Evolutionary conservation across 2,888 invertebrate genomes (phyloP), one percentile per base, ranked within the genome.

Genomic region (Augochlorella aurata): DNA sequence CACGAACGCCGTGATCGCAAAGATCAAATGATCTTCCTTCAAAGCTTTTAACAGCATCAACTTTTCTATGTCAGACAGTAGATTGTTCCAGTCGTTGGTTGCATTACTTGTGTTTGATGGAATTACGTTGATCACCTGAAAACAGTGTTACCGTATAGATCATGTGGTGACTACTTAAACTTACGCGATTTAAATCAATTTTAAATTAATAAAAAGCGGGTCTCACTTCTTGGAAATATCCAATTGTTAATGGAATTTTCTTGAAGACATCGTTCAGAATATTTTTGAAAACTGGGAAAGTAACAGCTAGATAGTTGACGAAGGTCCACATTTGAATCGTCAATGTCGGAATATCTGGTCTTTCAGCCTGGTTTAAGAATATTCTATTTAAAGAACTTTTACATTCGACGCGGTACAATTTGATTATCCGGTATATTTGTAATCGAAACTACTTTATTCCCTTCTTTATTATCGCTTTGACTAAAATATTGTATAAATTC

Each of bases 1-100:
- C 1, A 98, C 97, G 93, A 97, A 98, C 85, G 97, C 96, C 0
- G 97, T 96, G 12, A 98, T 96, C 1, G 97, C 97, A 90, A 97
- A 96, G 45, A 97, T 96, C 29, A 98, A 94, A 93, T 97, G 97
- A 90, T 98, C 97, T 93, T 97, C 97, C 87, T 96, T 96, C 70
- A 98, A 94, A 45, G 96, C 95, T 93, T 97, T 97, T 2, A 98
- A 92, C 50, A 98, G 93, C 95, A 98, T 96, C 14, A 98, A 94
- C 92, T 98, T 98, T 90, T 98, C 97, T 92, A 98, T 97, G 76
- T 95, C 94, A 1, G 94, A 94, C 29, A 98, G 92, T 18, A 93
- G 94, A 0, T 91, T 91, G 92, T 97, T 93, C 97, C 97, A 98
- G 54, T 95, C 90, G 5, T 92, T 88, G 0, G 89, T 80, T 67